Base-by-base conservation (phyloP, 2,797 vertebrate genomes). In the Gallinago solitaria region DNA sequence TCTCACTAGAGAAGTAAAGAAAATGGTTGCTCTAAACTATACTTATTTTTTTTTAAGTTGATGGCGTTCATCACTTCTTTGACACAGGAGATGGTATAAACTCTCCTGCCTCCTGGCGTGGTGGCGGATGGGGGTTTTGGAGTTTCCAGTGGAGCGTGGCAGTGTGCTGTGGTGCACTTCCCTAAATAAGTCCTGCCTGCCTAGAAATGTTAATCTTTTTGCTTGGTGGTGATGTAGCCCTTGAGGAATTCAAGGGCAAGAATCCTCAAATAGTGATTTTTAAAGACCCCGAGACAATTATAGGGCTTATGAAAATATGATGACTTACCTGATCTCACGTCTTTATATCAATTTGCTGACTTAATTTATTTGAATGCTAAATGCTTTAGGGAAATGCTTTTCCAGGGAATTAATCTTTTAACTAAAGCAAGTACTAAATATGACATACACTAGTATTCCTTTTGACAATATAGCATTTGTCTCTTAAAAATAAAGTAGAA, bases 351-450 rank as follows among this genome's bases (percentile, higher is more conserved):
- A 5, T 92, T 94, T 90, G 28, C 71, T 90, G 69, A 59, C 60
- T 93, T 89, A 87, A 93, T 89, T 95, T 89, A 78, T 90, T 77
- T 78, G 83, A 95, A 92, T 90, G 43, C 53, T 77, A 41, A 89
- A 95, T 65, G 57, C 88, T 80, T 87, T 75, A 61, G 81, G 93
- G 93, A 92, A 92, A 59, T 92, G 16, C n/a, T 93, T 94, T 96
- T 92, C 81, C 53, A 94, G 64, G 81, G 81, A 90, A 56, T 92
- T 95, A 92, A 91, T 91, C 27, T 86, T 83, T 87, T 95, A 90
- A 90, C 74, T 92, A 75, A 95, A 89, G 57, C 5, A 9, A 83
- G 47, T 95, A 51, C 64, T 74, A 68, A 90, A 89, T 92, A 53
- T 65, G 81, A 87, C 32, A 54, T 20, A 50, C 14, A 27, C 32